phyloP scores from a whole-genome alignment of 2,888 invertebrate genomes.

The Xylota sylvarum region DNA sequence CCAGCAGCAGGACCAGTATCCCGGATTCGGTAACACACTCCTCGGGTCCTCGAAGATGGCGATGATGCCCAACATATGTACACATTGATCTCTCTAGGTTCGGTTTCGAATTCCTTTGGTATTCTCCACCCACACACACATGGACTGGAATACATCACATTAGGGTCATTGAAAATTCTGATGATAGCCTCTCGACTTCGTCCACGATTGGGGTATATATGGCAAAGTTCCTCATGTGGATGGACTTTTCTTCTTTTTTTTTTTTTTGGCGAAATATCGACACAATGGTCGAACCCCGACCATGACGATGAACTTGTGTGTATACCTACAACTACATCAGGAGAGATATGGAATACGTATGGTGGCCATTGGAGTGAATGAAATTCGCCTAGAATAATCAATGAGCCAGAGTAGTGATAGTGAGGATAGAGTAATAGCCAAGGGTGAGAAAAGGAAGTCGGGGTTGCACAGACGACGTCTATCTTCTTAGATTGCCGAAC shows the following conservation, averaged over 20 bases:
- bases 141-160: slow-evolving; percentile 33
- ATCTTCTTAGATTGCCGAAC: slow-evolving; percentile 65
- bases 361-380: slow-evolving; percentile 68
- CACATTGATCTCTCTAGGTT: slow-evolving; percentile 62
- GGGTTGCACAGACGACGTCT: slow-evolving; percentile 45
- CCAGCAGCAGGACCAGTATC: slow-evolving; percentile 21
- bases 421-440: slow-evolving; percentile 11
- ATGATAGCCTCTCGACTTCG: slow-evolving; percentile 71
- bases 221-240: slow-evolving; percentile 43
- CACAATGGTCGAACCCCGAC: slow-evolving; percentile 54
- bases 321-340: neutral
- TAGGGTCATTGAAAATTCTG: slow-evolving; percentile 72
- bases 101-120: slow-evolving; percentile 33
- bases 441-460: neutral
- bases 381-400: slow-evolving; percentile 74
- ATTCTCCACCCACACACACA: slow-evolving; percentile 23
- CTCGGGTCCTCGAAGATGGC: slow-evolving; percentile 29
- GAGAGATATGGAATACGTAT: slow-evolving; percentile 14
- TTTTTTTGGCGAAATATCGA: slow-evolving; percentile 57
- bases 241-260: slow-evolving; percentile 18
- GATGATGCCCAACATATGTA: slow-evolving; percentile 63
- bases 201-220: slow-evolving; percentile 49
- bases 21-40: slow-evolving; percentile 56
- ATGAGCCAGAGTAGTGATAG: slow-evolving; percentile 54
- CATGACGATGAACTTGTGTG: slow-evolving; percentile 35